Conservation (phyloP, 2,888 invertebrate species). For the Prosopocoilus inquinatus region DNA sequence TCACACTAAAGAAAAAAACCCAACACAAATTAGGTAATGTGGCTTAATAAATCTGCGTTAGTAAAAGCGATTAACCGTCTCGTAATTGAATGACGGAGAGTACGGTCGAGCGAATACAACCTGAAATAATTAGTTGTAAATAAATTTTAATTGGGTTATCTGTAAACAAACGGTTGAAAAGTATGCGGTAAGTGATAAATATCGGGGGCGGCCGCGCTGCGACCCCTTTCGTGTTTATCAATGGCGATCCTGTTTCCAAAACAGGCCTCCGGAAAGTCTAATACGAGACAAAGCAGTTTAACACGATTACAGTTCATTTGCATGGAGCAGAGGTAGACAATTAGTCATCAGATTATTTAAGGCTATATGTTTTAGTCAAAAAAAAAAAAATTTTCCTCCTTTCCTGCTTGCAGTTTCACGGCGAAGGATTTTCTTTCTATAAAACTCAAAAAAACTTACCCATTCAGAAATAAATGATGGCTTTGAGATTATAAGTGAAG, state of each 20-base stretch:
- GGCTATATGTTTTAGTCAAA: constrained; percentile 23
- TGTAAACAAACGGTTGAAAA: constrained; percentile 10
- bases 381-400: too few species aligned
- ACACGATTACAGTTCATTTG: constrained; percentile 40
- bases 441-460: too few species aligned
- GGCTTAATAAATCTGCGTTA: too few species aligned
- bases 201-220: constrained; percentile 1
- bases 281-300: constrained; percentile 38
- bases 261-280: constrained; percentile 23
- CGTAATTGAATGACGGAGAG: too few species aligned
- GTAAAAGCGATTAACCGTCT: too few species aligned
- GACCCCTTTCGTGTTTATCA: constrained; percentile 20
- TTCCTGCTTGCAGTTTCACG: too few species aligned
- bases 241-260: constrained; percentile 21
- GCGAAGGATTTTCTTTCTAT: too few species aligned
- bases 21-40: too few species aligned
- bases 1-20: too few species aligned
- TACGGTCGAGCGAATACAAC: too few species aligned
- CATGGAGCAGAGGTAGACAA: constrained; percentile 39
- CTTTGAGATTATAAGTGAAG: too few species aligned
- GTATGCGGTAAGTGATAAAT: constrained; percentile 8
- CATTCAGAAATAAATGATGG: too few species aligned
- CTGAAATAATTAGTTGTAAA: background rate
- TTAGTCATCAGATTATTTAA: constrained; percentile 39
- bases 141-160: constrained; percentile 9